Evolutionary conservation across 1,140 invertebrate species (phyloP).

Genomic region (Drosophila nigromelanica): DNA sequence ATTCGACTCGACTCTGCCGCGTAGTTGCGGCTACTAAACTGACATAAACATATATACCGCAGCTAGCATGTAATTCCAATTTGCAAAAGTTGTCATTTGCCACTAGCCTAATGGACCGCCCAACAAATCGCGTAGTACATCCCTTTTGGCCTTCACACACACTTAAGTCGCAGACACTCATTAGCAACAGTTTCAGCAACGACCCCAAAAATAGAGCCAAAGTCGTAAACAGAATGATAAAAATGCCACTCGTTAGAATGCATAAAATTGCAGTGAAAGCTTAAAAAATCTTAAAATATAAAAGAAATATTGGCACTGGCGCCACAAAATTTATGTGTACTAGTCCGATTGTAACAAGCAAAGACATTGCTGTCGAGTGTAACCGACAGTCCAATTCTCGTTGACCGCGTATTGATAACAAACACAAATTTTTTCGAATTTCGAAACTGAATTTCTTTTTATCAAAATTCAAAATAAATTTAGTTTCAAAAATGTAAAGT

Average conservation of each 20-base stretch:
- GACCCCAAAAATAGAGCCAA: conserved; percentile 27
- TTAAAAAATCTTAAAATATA: neutral
- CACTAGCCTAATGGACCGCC: conserved; percentile 40
- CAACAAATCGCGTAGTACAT: conserved; percentile 2
- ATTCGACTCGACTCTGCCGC: conserved; percentile 8
- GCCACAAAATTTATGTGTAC: neutral
- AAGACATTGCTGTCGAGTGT: too few relatives aligned
- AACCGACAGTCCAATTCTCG: too few relatives aligned
- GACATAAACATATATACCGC: conserved; percentile 1
- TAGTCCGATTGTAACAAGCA: neutral
- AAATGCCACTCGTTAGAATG: conserved; percentile 34
- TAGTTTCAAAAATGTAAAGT: too few relatives aligned
- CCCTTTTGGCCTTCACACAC: conserved; percentile 29
- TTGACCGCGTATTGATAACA: too few relatives aligned
- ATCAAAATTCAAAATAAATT: too few relatives aligned
- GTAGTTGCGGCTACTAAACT: conserved; percentile 15
- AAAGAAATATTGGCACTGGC: neutral
- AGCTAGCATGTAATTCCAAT: conserved; percentile 41
- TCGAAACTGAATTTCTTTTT: too few relatives aligned
- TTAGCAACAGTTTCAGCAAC: conserved; percentile 17
- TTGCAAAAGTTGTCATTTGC: conserved; percentile 34
- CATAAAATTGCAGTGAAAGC: conserved; percentile 19
- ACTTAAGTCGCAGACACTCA: conserved; percentile 42
- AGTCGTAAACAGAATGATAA: conserved; percentile 40
- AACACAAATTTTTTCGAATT: too few relatives aligned